Conservation (phyloP, 2,888 invertebrate species). For the Xestia ashworthii region DNA sequence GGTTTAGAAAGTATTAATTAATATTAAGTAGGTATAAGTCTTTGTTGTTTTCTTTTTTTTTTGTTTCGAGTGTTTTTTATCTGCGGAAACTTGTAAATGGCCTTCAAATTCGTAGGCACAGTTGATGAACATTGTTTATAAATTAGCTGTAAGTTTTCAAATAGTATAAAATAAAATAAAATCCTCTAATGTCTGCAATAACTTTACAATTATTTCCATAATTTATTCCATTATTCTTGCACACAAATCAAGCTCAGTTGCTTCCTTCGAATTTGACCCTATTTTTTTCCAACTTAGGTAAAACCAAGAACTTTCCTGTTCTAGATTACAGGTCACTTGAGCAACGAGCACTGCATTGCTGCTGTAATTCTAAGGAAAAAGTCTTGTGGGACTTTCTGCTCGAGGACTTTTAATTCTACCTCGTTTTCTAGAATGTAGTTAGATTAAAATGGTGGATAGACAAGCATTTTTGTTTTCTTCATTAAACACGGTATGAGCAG, state of each 20-base stretch:
- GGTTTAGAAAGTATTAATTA: no score
- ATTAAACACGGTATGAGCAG: background rate
- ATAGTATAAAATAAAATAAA: background rate
- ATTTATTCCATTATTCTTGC: conserved; percentile 5
- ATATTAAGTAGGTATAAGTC: no score
- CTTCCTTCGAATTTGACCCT: conserved; percentile 5
- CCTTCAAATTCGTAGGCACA: no score
- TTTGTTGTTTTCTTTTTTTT: no score
- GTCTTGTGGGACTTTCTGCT: background rate
- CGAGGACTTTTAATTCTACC: conserved; percentile 14
- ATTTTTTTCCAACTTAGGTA: conserved; percentile 7
- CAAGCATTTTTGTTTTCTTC: background rate
- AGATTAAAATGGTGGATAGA: background rate
- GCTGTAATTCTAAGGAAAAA: conserved; percentile 5
- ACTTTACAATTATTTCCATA: background rate
- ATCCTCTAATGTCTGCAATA: background rate
- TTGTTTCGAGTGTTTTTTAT: no score
- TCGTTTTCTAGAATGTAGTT: conserved; percentile 3
- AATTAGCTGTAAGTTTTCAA: no score
- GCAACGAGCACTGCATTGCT: conserved; percentile 13
- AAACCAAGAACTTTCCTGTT: conserved; percentile 8
- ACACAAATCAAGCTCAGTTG: conserved; percentile 10
- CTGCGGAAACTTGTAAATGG: no score
- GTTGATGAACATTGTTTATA: no score
- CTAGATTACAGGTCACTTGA: conserved; percentile 35